phyloP scores from a whole-genome alignment of 1,140 invertebrate genomes.

The Scaptomyza pallida region DNA sequence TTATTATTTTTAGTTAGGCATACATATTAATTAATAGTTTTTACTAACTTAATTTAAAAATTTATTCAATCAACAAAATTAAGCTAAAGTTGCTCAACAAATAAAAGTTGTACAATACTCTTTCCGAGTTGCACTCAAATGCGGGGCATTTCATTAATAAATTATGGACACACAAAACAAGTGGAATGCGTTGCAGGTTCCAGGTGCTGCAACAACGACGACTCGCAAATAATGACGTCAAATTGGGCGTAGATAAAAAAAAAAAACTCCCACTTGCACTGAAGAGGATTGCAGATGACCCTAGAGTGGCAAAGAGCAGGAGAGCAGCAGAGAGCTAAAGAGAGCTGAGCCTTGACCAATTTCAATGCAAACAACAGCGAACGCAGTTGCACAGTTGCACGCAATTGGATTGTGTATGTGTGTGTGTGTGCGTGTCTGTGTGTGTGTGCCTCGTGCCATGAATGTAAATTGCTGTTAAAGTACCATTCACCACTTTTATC shows the following conservation, averaged over 20 bases:
- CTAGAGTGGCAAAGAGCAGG: background rate
- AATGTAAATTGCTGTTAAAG: constrained; percentile 64
- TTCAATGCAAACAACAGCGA: constrained; percentile 49
- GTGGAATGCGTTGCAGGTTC: constrained; percentile 21
- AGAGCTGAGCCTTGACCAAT: constrained; percentile 59
- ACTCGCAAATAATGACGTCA: constrained; percentile 60
- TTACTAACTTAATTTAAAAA: no score
- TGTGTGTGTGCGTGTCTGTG: no score
- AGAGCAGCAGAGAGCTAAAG: background rate
- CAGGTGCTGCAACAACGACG: constrained; percentile 39
- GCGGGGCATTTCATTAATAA: constrained; percentile 54
- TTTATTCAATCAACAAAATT: background rate
- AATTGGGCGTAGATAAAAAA: constrained; percentile 16
- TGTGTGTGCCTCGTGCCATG: constrained; percentile 41
- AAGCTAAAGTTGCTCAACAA: background rate
- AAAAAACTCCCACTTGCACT: background rate
- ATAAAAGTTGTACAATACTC: background rate
- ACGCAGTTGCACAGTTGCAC: background rate
- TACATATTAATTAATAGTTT: no score
- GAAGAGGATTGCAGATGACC: constrained; percentile 7
- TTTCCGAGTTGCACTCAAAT: no score
- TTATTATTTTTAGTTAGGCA: no score
- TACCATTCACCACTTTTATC: constrained; percentile 59
- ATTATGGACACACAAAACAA: constrained; percentile 64
- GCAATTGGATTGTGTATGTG: constrained; percentile 1